Evolutionary conservation across 2,113 vertebrate species (phyloP).

Genomic region (Spermophilus dauricus): DNA sequence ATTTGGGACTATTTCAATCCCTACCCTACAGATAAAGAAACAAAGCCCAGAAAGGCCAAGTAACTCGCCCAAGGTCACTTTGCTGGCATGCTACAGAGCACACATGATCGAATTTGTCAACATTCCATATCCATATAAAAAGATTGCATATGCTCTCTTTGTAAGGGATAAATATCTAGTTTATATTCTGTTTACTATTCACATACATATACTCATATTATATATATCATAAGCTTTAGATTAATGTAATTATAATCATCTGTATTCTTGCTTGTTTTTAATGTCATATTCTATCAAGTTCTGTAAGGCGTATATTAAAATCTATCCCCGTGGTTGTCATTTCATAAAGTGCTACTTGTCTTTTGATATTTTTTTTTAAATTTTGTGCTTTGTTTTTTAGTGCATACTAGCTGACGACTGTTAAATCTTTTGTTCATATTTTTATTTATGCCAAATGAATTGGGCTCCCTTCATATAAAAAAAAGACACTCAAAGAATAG

Average conservation of each 20-base stretch:
- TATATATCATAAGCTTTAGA: neutral
- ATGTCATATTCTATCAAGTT: neutral
- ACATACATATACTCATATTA: neutral
- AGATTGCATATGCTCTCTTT: neutral
- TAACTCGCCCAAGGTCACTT: neutral
- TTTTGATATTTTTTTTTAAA: constrained; percentile 37
- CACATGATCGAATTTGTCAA: neutral
- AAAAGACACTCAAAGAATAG: constrained; percentile 16
- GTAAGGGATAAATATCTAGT: neutral
- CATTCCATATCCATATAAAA: neutral
- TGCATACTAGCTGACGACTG: neutral
- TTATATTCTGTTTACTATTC: neutral
- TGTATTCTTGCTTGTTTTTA: neutral
- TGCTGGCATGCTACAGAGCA: neutral
- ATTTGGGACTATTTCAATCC: neutral
- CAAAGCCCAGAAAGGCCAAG: constrained; percentile 2
- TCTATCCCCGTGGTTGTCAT: neutral
- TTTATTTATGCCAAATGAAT: neutral
- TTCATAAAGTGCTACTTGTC: neutral
- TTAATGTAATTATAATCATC: neutral
- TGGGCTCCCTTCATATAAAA: constrained; percentile 44
- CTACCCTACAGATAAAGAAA: constrained; percentile 5
- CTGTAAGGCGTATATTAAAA: neutral
- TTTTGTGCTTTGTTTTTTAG: constrained; percentile 15
- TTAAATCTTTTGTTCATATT: constrained; percentile 27